Percentiles rank a stretch among this genome's conserved stretches.
Conservation (phyloP, 2,113 vertebrate species). For the Phrynocephalus versicolor region DNA sequence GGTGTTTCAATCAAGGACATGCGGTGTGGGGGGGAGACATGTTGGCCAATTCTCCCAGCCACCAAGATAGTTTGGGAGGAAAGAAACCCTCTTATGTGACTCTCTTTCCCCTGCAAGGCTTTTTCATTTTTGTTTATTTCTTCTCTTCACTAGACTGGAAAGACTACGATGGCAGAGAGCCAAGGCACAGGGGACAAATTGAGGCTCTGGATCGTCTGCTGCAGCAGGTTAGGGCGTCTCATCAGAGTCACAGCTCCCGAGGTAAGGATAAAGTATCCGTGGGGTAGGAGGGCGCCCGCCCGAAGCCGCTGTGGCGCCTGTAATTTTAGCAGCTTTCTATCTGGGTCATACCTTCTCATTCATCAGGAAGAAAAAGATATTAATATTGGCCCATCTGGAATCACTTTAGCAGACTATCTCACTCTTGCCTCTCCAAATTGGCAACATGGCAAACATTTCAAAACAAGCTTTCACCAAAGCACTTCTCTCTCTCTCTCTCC, state of each 20-base stretch:
- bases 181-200: slow-evolving; percentile 84
- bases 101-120: slow-evolving; percentile 59
- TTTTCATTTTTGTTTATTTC: slow-evolving; percentile 76
- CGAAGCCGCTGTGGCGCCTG: slow-evolving; percentile 88
- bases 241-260: slow-evolving; percentile 87
- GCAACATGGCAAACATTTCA: slow-evolving; percentile 45
- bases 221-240: slow-evolving; percentile 90
- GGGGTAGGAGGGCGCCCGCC: slow-evolving; percentile 75
- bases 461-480: slow-evolving; percentile 44
- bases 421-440: slow-evolving; percentile 82
- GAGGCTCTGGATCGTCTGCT: slow-evolving; percentile 92
- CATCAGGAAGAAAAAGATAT: slow-evolving; percentile 93
- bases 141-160: slow-evolving; percentile 90
- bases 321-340: slow-evolving; percentile 86
- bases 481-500: neutral
- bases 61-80: slow-evolving; percentile 33
- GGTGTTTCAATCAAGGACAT: slow-evolving; percentile 15
- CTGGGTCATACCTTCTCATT: slow-evolving; percentile 92
- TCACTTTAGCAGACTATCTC: slow-evolving; percentile 91
- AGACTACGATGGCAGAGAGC: slow-evolving; percentile 86
- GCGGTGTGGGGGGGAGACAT: slow-evolving; percentile 16
- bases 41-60: slow-evolving; percentile 17
- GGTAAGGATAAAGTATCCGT: slow-evolving; percentile 84
- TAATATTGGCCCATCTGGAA: slow-evolving; percentile 97
- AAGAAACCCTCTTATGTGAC: slow-evolving; percentile 43